phyloP scores from a whole-genome alignment of 92 coral and sea anemone genomes.

The Pocillopora meandrina region DNA sequence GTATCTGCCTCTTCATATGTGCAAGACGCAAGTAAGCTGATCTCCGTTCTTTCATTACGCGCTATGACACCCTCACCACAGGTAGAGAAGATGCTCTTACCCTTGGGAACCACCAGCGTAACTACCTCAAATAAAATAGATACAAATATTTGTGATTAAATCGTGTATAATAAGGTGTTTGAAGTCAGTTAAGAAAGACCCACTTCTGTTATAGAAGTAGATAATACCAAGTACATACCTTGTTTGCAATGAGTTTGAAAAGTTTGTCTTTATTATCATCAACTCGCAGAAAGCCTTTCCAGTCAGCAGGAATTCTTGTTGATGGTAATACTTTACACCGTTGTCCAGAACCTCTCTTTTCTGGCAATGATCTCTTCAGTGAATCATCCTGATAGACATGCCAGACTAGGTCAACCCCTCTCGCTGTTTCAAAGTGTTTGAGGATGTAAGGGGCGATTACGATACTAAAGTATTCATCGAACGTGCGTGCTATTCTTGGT shows the following conservation, averaged over 20 bases:
- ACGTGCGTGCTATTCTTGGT: conserved; percentile 43
- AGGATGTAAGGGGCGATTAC: conserved; percentile 51
- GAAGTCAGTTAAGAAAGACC: too few species aligned
- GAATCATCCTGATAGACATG: conserved; percentile 20
- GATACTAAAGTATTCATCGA: conserved; percentile 39
- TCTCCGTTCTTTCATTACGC: background rate
- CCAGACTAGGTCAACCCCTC: conserved; percentile 56
- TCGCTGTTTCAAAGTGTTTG: conserved; percentile 39
- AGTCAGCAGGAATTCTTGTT: conserved; percentile 32
- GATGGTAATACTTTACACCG: conserved; percentile 33
- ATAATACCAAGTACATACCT: background rate
- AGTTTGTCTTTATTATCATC: conserved; percentile 40
- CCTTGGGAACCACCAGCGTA: too few species aligned
- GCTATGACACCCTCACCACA: conserved; percentile 24
- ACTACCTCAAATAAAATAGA: too few species aligned
- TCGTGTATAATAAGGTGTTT: too few species aligned
- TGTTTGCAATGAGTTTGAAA: conserved; percentile 26
- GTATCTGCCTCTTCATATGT: conserved; percentile 44
- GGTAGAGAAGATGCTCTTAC: conserved; percentile 22
- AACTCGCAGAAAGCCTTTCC: conserved; percentile 29
- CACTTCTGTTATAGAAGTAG: conserved; percentile 3
- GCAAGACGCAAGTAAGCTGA: conserved; percentile 29
- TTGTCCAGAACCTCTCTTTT: conserved; percentile 47
- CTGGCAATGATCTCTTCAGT: conserved; percentile 10
- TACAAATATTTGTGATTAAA: too few species aligned